Base-by-base conservation (phyloP, 2,888 invertebrate genomes). In the Cheilosia grossa region DNA sequence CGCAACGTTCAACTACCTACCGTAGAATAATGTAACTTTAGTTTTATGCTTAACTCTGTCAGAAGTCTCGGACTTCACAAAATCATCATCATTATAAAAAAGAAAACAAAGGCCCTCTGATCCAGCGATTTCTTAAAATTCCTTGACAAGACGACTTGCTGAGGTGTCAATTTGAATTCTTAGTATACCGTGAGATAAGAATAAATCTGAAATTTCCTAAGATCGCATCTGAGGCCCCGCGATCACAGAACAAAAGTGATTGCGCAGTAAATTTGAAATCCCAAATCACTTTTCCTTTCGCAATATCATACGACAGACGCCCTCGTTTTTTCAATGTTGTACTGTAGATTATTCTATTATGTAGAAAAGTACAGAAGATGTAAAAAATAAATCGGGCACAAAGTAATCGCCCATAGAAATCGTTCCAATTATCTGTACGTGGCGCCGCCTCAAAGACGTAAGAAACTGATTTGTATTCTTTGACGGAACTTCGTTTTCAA, bases 351-450 rank as follows among this genome's bases (percentile, higher is more conserved):
- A n/a, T 17, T 44, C 17, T 44, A 7, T 6, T 42, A 42, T 42
- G 42, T 42, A 15, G n/a, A 42, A 42, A 44, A 7, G 17, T 17
- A 19, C 19, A 9, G 51, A 51, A 51, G 4, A 51, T 24, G 51
- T 51, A 24, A 24, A 15, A 24, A 51, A 24, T 51, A 24, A 51
- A 24, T 49, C 13, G 44, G 21, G 51, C 15, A 51, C 19, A 51
- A 24, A 21, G 40, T 58, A 63, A 63, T 40, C 64, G 64, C 54
- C 59, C 33, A 44, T 73, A 42, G 61, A 63, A 63, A 81, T 61
- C 54, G 74, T 63, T 81, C 73, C 80, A 81, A 56, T 74, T 74
- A 51, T 10, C 42, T 10, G 27, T 56, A 63, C 74, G 74, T 81
- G 74, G 74, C 74, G 61, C 74, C 69, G 40, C 13, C 17, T 19